Percentiles rank a stretch among this genome's conserved stretches.
These are phyloP conservation scores for Lutjanus erythropterus DNA, from an alignment of 2,113 vertebrate genomes.

Conservation along the genomic window DNA sequence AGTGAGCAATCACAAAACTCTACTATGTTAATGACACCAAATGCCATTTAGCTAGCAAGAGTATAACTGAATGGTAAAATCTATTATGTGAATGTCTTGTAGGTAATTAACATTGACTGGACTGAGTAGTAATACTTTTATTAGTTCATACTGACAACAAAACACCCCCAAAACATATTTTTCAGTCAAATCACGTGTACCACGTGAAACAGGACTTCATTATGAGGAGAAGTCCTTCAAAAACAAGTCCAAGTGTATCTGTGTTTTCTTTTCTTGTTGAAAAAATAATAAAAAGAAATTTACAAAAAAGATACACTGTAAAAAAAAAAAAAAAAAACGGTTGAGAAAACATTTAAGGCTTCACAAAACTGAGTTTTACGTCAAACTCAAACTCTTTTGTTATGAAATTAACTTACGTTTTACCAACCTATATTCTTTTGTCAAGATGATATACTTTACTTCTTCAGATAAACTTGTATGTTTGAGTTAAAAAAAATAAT, in stretches of 20 bases:
- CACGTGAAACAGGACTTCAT: background rate
- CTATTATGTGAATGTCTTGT: conserved; percentile 15
- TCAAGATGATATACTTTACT: too few relatives aligned
- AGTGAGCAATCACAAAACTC: conserved; percentile 14
- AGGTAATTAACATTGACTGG: conserved; percentile 33
- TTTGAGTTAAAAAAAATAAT: too few relatives aligned
- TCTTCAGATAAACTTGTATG: too few relatives aligned
- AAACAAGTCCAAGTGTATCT: background rate
- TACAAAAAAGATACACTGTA: too few relatives aligned
- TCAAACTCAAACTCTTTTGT: too few relatives aligned
- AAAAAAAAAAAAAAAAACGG: too few relatives aligned
- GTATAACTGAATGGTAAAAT: conserved; percentile 32
- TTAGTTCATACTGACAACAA: conserved; percentile 7
- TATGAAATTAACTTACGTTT: too few relatives aligned
- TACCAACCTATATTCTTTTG: too few relatives aligned
- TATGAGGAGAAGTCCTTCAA: background rate
- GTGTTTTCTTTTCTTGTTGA: too few relatives aligned
- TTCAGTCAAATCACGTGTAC: background rate
- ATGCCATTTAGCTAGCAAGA: conserved; percentile 26
- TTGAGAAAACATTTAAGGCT: too few relatives aligned
- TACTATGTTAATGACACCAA: conserved; percentile 23
- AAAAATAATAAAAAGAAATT: too few relatives aligned
- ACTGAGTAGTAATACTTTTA: conserved; percentile 20
- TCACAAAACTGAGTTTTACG: too few relatives aligned
- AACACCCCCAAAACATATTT: conserved; percentile 14